Evolutionary conservation across 2,888 invertebrate species (phyloP), one percentile per base, ranked within the genome.

Genomic region (Stictocephala bisonia): DNA sequence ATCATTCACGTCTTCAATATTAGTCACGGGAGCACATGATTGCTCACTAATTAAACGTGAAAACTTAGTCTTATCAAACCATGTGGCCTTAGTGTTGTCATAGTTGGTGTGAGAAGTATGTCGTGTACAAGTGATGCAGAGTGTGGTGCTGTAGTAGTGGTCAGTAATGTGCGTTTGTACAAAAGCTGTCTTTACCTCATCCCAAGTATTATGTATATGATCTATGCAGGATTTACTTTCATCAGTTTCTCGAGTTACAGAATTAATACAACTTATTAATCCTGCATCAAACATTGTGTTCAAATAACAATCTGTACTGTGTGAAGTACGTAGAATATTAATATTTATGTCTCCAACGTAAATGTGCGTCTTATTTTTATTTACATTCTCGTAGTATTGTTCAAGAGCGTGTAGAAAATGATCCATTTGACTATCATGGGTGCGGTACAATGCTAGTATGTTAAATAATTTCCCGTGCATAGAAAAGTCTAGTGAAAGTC

Each of bases 401-500:
- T 56, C 56, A 15, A 56, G 56, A 29, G 27, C 13, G 18, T 56
- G 29, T 4, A 56, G 11, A 56, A 56, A 56, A 15, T 9, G 13
- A 4, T 26, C 53, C 3, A 56, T 31, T n/a, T 56, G 11, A 29
- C 56, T 56, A 31, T 56, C 56, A n/a, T 15, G 56, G 27, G 56
- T 56, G 27, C 26, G 27, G 56, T 56, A 56, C 1, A 56, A 18
- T n/a, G n/a, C n/a, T n/a, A 56, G 29, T 22, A 56, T 29, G 31
- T 56, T n/a, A 53, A 15, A 56, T 31, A 15, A 31, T 56, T 31
- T 31, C 18, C 29, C 3, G 56, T 29, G 18, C 2, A 15, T 29
- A 56, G 56, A 29, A 27, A 27, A 56, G 27, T 56, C 11, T 31
- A 56, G 31, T 27, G 56, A 29, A 27, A 56, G 18, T 56, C 56